phyloP scores from a whole-genome alignment of 1,140 invertebrate species.

The Psix sp. region DNA sequence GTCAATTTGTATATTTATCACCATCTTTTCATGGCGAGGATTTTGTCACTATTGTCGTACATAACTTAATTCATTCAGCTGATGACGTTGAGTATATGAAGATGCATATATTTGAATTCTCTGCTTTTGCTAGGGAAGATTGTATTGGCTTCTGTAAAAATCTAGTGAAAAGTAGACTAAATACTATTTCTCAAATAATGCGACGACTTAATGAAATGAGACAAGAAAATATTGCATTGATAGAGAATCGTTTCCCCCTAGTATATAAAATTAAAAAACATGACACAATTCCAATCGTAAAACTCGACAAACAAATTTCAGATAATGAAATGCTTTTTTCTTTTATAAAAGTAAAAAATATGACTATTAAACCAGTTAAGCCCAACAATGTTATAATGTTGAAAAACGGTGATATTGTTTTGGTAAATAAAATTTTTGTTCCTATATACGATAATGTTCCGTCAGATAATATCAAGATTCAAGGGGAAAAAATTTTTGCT shows the following conservation, averaged over 20 bases:
- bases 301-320: conserved; percentile 2
- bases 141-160: conserved; percentile 21
- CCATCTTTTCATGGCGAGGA: conserved; percentile 46
- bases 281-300: conserved; percentile 7
- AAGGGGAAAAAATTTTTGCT: conserved; percentile 16
- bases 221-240: background rate
- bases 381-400: conserved; percentile 53
- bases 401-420: conserved; percentile 41
- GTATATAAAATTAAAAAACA: conserved; percentile 12
- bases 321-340: conserved; percentile 8
- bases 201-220: conserved; percentile 10
- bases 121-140: conserved; percentile 45
- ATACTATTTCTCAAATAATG: conserved; percentile 3
- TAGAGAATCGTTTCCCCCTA: conserved; percentile 3
- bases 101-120: conserved; percentile 26
- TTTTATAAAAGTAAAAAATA: conserved; percentile 32
- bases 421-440: conserved; percentile 37
- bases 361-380: conserved; percentile 20
- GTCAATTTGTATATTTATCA: conserved; percentile 49
- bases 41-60: conserved; percentile 45
- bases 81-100: no score
- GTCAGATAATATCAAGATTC: conserved; percentile 6
- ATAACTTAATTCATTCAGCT: conserved; percentile 56
- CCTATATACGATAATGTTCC: background rate
- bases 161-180: conserved; percentile 4